phyloP scores from a whole-genome alignment of 2,113 vertebrate species.

The Mellivora capensis region DNA sequence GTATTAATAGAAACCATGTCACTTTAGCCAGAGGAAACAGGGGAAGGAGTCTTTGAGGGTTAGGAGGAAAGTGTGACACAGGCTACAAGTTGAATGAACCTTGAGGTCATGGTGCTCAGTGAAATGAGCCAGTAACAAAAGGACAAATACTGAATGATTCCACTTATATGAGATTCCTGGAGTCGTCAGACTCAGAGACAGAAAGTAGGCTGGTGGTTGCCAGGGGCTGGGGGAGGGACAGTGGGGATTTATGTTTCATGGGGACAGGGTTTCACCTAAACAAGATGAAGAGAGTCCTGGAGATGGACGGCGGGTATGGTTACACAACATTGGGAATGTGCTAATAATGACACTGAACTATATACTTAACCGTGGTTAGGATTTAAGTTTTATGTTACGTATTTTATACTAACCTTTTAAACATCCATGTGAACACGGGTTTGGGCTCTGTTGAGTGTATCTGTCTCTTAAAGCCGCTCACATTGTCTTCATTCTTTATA shows the following conservation, averaged over 20 bases:
- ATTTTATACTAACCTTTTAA: background rate
- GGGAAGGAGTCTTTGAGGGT: background rate
- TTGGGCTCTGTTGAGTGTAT: too few species aligned
- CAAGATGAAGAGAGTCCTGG: background rate
- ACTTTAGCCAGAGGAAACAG: background rate
- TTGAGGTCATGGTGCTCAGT: background rate
- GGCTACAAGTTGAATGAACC: background rate
- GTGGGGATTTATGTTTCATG: background rate
- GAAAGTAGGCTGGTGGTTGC: background rate
- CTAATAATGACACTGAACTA: background rate
- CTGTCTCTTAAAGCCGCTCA: too few species aligned
- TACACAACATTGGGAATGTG: accelerated
- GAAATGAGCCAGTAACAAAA: background rate
- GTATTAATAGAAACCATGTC: background rate
- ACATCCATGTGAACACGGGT: background rate
- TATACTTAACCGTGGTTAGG: background rate
- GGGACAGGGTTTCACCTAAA: background rate
- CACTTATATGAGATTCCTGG: too few species aligned
- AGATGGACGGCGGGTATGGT: background rate
- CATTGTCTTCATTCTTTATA: too few species aligned
- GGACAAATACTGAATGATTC: background rate
- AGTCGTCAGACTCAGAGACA: background rate
- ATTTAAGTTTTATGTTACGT: background rate
- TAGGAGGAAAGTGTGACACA: background rate
- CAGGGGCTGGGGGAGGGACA: background rate